Percentiles rank a stretch among this genome's conserved stretches.
Conservation (phyloP, 2,888 invertebrate genomes). For the Carcina quercana region DNA sequence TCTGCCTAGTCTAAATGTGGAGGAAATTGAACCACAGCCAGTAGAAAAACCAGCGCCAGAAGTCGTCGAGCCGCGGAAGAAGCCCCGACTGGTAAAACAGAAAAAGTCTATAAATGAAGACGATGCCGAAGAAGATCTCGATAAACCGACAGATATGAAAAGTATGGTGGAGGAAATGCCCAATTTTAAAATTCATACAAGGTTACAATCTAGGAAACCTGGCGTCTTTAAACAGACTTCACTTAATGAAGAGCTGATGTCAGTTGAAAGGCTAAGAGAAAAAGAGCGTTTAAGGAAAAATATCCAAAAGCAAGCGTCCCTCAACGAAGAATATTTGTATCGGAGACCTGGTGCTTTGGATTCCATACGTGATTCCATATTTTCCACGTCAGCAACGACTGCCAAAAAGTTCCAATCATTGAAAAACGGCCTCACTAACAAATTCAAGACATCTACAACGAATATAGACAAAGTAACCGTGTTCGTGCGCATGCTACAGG, state of each 20-base stretch:
- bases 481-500: conserved; percentile 89
- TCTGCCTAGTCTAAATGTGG: conserved; percentile 78
- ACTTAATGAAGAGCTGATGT: conserved; percentile 92
- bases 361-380: conserved; percentile 81
- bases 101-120: conserved; percentile 89
- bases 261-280: conserved; percentile 87
- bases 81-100: conserved; percentile 88
- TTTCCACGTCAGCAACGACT: conserved; percentile 80
- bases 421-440: conserved; percentile 88
- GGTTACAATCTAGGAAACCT: conserved; percentile 64
- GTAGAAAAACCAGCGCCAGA: conserved; percentile 38
- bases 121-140: conserved; percentile 77
- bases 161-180: conserved; percentile 78
- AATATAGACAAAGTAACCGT: conserved; percentile 89
- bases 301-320: conserved; percentile 91
- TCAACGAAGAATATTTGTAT: conserved; percentile 90
- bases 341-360: conserved; percentile 78
- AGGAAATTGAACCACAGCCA: conserved; percentile 41
- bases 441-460: conserved; percentile 87
- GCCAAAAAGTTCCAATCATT: conserved; percentile 85
- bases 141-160: conserved; percentile 81
- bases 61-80: conserved; percentile 72
- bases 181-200: conserved; percentile 75
- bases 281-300: conserved; percentile 87
- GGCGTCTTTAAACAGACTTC: conserved; percentile 88